phyloP scores from a whole-genome alignment of 1,140 invertebrate genomes.

The Nasonia giraulti region DNA sequence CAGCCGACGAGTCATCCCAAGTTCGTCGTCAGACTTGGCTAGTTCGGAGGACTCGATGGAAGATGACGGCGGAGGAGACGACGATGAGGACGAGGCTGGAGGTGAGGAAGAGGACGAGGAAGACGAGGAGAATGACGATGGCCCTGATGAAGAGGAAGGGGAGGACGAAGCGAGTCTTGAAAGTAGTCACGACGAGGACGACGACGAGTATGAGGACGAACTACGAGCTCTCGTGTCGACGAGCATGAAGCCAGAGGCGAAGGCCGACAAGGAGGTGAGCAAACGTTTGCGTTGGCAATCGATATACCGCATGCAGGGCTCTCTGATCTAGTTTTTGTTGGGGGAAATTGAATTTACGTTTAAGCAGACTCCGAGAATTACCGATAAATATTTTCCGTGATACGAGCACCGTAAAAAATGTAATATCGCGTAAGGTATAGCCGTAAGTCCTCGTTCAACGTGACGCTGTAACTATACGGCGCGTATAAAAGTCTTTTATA shows the following conservation, averaged over 20 bases:
- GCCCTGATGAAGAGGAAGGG: constrained; percentile 53
- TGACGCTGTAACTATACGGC: background rate
- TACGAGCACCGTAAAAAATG: background rate
- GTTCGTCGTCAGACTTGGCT: background rate
- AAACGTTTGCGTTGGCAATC: background rate
- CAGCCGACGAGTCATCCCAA: background rate
- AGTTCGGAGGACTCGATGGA: constrained; percentile 44
- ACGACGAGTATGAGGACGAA: constrained; percentile 69
- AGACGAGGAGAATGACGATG: constrained; percentile 47
- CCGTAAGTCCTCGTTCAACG: background rate
- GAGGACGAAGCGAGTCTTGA: constrained; percentile 42
- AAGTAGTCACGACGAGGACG: constrained; percentile 50
- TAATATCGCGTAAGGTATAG: background rate
- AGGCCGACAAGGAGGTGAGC: background rate
- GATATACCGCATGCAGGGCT: background rate
- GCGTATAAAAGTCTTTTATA: background rate
- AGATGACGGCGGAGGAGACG: constrained; percentile 21
- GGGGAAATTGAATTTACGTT: too few relatives aligned
- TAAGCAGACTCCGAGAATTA: too few relatives aligned
- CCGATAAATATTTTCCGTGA: too few relatives aligned
- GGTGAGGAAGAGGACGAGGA: constrained; percentile 52
- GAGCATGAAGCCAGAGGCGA: background rate
- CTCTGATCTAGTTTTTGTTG: background rate
- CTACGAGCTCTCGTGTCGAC: constrained; percentile 58
- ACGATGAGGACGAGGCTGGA: constrained; percentile 48